phyloP scores from a whole-genome alignment of 2,888 invertebrate species.

The Chirona hameri region DNA sequence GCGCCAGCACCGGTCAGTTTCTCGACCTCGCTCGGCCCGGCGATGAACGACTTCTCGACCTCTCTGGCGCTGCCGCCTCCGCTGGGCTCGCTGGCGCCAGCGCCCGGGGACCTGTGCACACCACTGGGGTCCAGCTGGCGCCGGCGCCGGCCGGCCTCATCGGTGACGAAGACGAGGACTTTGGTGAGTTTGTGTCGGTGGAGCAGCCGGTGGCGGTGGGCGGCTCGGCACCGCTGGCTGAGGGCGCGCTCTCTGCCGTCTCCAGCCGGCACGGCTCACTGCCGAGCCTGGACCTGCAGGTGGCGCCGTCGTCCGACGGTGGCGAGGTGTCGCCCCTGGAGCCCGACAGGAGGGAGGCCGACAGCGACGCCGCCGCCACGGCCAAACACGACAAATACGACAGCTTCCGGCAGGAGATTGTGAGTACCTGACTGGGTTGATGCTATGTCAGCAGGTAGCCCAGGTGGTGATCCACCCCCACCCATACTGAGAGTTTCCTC shows the following conservation, averaged over 20 bases:
- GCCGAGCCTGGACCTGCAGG: constrained; percentile 25
- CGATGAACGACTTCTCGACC: background rate
- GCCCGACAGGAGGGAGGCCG: background rate
- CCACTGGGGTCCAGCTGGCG: too few relatives aligned
- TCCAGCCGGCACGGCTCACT: background rate
- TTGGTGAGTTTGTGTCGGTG: background rate
- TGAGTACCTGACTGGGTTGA: background rate
- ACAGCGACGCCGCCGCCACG: background rate
- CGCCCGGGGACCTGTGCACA: too few relatives aligned
- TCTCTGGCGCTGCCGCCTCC: background rate
- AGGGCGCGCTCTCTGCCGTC: background rate
- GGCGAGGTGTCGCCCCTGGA: constrained; percentile 22
- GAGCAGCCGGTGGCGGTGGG: background rate
- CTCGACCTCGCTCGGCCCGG: background rate
- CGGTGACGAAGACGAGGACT: background rate
- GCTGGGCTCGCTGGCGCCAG: too few relatives aligned
- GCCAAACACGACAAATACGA: constrained; percentile 1
- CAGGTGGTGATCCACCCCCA: too few relatives aligned
- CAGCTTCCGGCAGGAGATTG: constrained; percentile 1
- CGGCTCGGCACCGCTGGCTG: background rate
- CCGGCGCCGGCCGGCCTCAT: background rate
- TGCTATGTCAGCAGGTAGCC: too few relatives aligned
- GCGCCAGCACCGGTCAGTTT: background rate
- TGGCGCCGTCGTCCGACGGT: background rate
- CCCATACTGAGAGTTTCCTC: too few relatives aligned